These are phyloP conservation scores for Ditylenchus weischeri DNA, from an alignment of 2,888 invertebrate genomes.

Conservation along the genomic window DNA sequence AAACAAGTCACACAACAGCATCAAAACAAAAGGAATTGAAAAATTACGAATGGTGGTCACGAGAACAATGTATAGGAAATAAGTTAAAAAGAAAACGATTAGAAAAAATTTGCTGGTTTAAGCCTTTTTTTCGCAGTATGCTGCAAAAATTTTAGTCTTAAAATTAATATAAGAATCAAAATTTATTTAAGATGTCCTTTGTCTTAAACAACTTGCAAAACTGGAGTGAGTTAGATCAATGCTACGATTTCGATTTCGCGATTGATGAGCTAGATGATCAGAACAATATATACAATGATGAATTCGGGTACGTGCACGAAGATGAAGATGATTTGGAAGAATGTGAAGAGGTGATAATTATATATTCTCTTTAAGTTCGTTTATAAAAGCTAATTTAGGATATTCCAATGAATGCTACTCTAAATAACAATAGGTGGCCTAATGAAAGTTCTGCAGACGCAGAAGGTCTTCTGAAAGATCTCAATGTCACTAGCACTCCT, in stretches of 20 bases:
- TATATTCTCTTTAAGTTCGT: neutral
- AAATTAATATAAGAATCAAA: no score
- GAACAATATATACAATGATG: constrained; percentile 5
- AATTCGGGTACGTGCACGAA: neutral
- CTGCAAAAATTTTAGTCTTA: no score
- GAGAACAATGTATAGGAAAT: no score
- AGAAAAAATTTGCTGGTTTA: no score
- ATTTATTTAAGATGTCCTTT: constrained; percentile 23
- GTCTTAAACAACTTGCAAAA: constrained; percentile 20
- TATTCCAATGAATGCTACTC: neutral
- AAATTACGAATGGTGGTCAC: no score
- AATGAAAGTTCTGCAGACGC: neutral
- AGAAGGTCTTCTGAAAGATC: no score
- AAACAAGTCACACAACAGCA: no score
- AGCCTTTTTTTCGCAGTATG: no score
- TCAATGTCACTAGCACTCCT: no score
- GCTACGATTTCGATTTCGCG: neutral
- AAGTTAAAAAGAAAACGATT: no score
- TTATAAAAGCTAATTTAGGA: constrained; percentile 5
- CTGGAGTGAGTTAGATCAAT: neutral
- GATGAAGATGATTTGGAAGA: constrained; percentile 1
- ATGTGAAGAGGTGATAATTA: constrained; percentile 3
- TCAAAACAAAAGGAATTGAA: no score
- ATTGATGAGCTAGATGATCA: constrained; percentile 3
- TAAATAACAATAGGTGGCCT: constrained; percentile 1